Evolutionary conservation across 53 echinoderm and acorn worm genomes (phyloP).

Genomic region (Apostichopus leukothele): DNA sequence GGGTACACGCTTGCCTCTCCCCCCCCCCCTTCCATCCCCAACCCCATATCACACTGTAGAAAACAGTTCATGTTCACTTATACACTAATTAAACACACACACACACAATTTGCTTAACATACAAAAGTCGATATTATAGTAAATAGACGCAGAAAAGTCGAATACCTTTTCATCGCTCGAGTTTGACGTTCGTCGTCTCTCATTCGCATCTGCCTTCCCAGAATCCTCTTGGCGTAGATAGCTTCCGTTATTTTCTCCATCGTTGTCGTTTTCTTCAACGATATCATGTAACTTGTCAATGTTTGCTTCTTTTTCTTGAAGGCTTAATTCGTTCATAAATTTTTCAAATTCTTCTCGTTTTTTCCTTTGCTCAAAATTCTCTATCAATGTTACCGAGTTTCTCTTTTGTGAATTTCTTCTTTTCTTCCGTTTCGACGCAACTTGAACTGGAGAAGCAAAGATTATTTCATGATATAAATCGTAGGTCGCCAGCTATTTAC

Average conservation of each 20-base stretch:
- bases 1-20: too few species aligned
- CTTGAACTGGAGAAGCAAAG: background rate
- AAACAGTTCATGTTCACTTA: too few species aligned
- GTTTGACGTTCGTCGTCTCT: constrained; percentile 2
- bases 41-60: too few species aligned
- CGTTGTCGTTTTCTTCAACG: constrained; percentile 22
- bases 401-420: constrained; percentile 23
- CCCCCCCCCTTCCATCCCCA: too few species aligned
- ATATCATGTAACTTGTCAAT: constrained; percentile 36
- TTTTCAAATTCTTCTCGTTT: constrained; percentile 85
- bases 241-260: background rate
- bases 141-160: background rate
- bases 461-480: background rate
- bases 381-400: constrained; percentile 51
- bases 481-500: too few species aligned
- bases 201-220: background rate
- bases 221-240: constrained; percentile 21
- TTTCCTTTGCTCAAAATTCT: constrained; percentile 82
- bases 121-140: too few species aligned
- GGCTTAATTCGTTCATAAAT: constrained; percentile 64
- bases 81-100: too few species aligned
- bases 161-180: constrained; percentile 16
- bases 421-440: constrained; percentile 9
- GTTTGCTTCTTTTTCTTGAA: constrained; percentile 16
- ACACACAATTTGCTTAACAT: too few species aligned